Conservation (phyloP, 2,888 invertebrate genomes). For the Agrotis clavis region DNA sequence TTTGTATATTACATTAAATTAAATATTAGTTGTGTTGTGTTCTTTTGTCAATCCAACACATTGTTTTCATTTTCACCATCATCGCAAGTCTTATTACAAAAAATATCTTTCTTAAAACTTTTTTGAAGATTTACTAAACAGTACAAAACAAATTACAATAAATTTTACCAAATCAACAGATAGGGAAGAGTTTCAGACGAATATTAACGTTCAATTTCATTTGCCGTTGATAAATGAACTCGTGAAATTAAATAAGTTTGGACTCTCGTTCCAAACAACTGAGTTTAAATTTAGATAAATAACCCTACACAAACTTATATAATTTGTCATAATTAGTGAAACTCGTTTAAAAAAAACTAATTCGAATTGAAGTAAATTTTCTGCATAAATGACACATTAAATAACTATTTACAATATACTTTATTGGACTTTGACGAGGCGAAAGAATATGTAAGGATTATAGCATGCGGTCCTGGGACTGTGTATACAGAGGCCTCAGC, state of each 20-base stretch:
- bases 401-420: too few species aligned
- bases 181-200: slow-evolving; percentile 27
- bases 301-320: slow-evolving; percentile 67
- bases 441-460: too few species aligned
- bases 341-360: slow-evolving; percentile 42
- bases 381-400: not conserved
- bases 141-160: slow-evolving; percentile 11
- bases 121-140: not conserved
- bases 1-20: too few species aligned
- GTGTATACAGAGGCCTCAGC: too few species aligned
- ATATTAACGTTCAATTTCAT: slow-evolving; percentile 65
- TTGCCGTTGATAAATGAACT: slow-evolving; percentile 78
- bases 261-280: slow-evolving; percentile 67
- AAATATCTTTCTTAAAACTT: not conserved
- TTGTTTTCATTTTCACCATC: too few species aligned
- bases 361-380: not conserved
- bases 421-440: too few species aligned
- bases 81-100: not conserved
- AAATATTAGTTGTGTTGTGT: too few species aligned
- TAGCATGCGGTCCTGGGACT: too few species aligned
- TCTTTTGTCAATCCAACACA: too few species aligned
- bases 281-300: slow-evolving; percentile 75
- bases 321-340: slow-evolving; percentile 69
- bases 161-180: slow-evolving; percentile 29
- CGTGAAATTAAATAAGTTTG: slow-evolving; percentile 79